A percentile compares a stretch with the other conserved stretches of the same genome.
phyloP scores from a whole-genome alignment of 2,113 vertebrate genomes.

The Pavo muticus region DNA sequence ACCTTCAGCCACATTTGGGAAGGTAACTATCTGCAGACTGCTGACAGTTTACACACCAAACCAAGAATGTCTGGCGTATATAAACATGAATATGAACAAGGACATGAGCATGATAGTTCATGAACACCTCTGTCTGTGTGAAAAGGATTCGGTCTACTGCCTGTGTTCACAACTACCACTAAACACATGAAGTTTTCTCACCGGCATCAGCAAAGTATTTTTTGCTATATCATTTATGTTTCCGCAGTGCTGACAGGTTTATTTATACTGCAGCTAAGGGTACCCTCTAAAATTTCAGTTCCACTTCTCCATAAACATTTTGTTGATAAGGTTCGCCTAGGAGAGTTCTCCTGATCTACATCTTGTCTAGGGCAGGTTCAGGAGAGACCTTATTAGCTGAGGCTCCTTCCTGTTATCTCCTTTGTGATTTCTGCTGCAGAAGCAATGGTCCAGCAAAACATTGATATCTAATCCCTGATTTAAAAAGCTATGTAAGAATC shows the following conservation, averaged over 20 bases:
- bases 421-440: not conserved
- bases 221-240: not conserved
- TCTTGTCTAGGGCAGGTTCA: not conserved
- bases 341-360: not conserved
- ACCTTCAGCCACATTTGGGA: not conserved
- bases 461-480: not conserved
- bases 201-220: not conserved
- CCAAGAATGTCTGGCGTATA: not conserved
- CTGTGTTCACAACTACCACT: not conserved
- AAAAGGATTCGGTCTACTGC: not conserved
- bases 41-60: not conserved
- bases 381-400: not conserved
- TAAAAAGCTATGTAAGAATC: not conserved
- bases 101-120: not conserved
- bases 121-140: not conserved
- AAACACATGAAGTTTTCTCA: not conserved
- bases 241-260: not conserved
- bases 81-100: not conserved
- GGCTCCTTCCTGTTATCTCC: not conserved
- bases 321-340: not conserved
- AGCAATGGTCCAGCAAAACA: not conserved
- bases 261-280: not conserved
- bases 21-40: not conserved
- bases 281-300: not conserved
- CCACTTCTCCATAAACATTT: not conserved